Conservation (phyloP, 2,113 vertebrate genomes). For the Paramisgurnus dabryanus region DNA sequence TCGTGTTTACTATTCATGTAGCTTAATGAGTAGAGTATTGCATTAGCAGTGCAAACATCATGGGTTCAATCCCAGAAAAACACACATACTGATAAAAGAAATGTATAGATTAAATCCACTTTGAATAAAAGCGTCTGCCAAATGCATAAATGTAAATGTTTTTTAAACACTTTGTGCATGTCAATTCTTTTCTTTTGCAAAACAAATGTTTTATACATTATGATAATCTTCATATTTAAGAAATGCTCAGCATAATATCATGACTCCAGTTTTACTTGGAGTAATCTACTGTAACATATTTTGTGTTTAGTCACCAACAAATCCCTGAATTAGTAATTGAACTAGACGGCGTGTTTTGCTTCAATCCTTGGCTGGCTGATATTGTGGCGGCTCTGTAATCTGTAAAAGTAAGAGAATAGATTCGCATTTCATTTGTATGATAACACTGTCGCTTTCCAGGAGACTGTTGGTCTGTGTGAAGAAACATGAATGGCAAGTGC, state of each 20-base stretch:
- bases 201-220: not conserved
- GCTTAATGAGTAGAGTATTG: too few relatives aligned
- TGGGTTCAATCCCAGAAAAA: too few relatives aligned
- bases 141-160: too few relatives aligned
- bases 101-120: too few relatives aligned
- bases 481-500: conserved; percentile 82
- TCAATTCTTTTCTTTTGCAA: not conserved
- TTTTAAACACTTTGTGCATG: too few relatives aligned
- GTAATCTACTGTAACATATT: conserved; percentile 55
- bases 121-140: too few relatives aligned
- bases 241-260: conserved; percentile 25
- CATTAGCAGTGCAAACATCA: too few relatives aligned
- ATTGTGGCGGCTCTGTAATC: conserved; percentile 80
- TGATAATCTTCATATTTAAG: not conserved
- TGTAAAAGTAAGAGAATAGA: conserved; percentile 80
- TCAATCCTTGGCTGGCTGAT: conserved; percentile 79
- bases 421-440: conserved; percentile 80
- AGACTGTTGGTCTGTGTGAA: conserved; percentile 80
- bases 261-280: conserved; percentile 50
- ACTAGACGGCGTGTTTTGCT: conserved; percentile 83
- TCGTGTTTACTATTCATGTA: too few relatives aligned
- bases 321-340: conserved; percentile 82
- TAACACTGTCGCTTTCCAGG: conserved; percentile 80
- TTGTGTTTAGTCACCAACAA: conserved; percentile 52
- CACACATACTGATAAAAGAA: too few relatives aligned